Evolutionary conservation across 2,888 invertebrate species (phyloP).

Genomic region (Sminthurinus aureus): DNA sequence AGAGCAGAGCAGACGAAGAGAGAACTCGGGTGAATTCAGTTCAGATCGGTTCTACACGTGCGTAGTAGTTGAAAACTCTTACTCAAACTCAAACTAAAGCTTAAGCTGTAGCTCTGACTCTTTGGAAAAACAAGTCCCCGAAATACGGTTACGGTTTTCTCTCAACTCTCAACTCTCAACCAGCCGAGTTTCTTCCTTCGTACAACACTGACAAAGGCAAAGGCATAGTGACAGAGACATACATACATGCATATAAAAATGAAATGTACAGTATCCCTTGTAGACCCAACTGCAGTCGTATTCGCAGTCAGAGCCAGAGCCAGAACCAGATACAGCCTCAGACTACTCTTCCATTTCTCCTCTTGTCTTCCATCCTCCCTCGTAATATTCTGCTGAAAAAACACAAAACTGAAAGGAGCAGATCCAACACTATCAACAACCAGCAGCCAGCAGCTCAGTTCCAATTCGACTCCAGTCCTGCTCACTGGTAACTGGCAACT

Average conservation of each 20-base stretch:
- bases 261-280: background rate
- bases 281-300: conserved; percentile 4
- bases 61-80: conserved; percentile 13
- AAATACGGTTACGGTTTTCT: conserved; percentile 15
- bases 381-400: background rate
- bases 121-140: conserved; percentile 5
- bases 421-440: too few relatives aligned
- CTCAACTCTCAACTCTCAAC: background rate
- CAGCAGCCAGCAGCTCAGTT: background rate
- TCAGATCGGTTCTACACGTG: conserved; percentile 35
- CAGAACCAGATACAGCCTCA: background rate
- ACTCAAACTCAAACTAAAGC: too few relatives aligned
- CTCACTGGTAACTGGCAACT: background rate
- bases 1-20: too few relatives aligned
- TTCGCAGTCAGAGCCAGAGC: background rate
- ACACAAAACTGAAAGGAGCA: too few relatives aligned
- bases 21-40: conserved; percentile 25
- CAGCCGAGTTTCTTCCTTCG: too few relatives aligned
- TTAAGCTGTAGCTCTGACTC: background rate
- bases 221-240: too few relatives aligned
- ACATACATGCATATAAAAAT: too few relatives aligned
- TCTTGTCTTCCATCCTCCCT: background rate
- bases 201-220: too few relatives aligned
- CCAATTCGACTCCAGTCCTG: conserved; percentile 13
- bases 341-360: background rate